These are phyloP conservation scores for Brachypalpus laphriformis DNA, from an alignment of 2,888 invertebrate species.

Conservation along the genomic window DNA sequence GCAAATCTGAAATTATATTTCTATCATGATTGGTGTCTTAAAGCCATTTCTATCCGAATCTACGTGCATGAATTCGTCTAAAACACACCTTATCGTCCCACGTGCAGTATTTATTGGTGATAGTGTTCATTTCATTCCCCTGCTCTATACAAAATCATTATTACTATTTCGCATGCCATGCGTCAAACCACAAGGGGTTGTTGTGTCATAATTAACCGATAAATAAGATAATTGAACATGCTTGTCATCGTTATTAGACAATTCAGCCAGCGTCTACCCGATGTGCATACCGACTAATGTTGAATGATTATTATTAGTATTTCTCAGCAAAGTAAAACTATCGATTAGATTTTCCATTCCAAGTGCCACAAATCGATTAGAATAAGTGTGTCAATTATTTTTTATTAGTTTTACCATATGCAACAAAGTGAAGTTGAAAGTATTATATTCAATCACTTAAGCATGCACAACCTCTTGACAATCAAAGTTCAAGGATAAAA, in stretches of 20 bases:
- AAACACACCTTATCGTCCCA: background rate
- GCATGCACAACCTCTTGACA: background rate
- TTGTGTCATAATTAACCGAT: conserved; percentile 12
- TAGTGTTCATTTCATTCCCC: background rate
- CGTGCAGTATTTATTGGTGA: no score
- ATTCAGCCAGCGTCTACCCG: background rate
- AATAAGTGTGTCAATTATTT: background rate
- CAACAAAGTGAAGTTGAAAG: background rate
- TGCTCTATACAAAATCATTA: background rate
- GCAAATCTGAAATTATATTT: no score
- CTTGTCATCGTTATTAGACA: conserved; percentile 1
- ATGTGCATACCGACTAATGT: background rate
- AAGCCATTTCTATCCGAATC: no score
- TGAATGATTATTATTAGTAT: background rate
- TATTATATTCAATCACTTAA: background rate
- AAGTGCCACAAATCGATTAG: background rate
- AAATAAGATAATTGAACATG: conserved; percentile 15
- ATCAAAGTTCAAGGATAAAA: background rate
- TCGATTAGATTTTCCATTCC: background rate
- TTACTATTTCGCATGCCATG: background rate
- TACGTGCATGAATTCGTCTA: background rate
- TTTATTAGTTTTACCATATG: background rate
- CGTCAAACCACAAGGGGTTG: background rate
- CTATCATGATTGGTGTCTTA: no score
- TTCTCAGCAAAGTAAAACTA: background rate